These are phyloP conservation scores for Urophycis tenuis DNA, from an alignment of 2,797 vertebrate species.

Conservation along the genomic window DNA sequence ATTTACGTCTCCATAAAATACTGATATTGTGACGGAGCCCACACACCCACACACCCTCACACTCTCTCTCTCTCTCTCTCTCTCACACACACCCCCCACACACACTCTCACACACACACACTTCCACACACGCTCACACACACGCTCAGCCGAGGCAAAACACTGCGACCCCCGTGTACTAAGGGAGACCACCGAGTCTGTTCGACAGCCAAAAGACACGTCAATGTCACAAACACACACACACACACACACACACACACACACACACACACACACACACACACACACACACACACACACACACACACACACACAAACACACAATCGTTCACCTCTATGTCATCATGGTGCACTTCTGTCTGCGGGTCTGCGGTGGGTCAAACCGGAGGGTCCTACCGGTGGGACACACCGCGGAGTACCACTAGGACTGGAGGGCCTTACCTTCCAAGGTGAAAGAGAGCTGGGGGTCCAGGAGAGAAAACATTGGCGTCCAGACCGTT, in stretches of 20 bases:
- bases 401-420: too few relatives aligned
- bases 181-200: too few relatives aligned
- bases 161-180: neutral
- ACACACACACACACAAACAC: neutral
- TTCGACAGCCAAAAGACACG: neutral
- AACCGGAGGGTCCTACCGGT: neutral
- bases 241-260: too few relatives aligned
- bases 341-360: neutral
- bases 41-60: too few relatives aligned
- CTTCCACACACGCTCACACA: too few relatives aligned
- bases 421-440: constrained; percentile 10
- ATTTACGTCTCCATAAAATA: too few relatives aligned
- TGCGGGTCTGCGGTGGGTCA: neutral
- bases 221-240: neutral
- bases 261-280: neutral
- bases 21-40: too few relatives aligned
- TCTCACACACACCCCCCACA: too few relatives aligned
- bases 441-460: constrained; percentile 43
- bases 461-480: neutral
- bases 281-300: neutral
- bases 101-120: too few relatives aligned
- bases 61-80: too few relatives aligned
- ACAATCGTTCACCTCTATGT: neutral
- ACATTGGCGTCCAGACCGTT: neutral
- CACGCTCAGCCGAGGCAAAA: neutral